phyloP scores from a whole-genome alignment of 2,888 invertebrate species.

The Cyclophora albipunctata region DNA sequence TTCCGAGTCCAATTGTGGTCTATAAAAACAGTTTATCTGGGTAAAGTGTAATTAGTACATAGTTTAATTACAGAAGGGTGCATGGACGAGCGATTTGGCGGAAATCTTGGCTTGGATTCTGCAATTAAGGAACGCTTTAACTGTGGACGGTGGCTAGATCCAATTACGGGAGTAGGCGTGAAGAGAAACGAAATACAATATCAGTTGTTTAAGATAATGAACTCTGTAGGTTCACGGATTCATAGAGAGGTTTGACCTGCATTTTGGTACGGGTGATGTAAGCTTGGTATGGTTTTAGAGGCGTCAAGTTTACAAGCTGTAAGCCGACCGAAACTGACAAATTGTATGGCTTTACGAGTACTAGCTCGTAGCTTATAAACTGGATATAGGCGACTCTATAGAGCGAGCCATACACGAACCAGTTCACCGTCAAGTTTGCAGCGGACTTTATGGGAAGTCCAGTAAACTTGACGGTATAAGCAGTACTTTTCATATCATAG shows the following conservation, averaged over 20 bases:
- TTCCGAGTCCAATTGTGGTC: constrained; percentile 6
- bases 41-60: constrained; percentile 64
- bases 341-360: too few relatives aligned
- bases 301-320: too few relatives aligned
- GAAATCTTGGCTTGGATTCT: constrained; percentile 61
- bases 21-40: constrained; percentile 51
- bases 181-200: constrained; percentile 13
- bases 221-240: constrained; percentile 5
- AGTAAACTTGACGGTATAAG: too few relatives aligned
- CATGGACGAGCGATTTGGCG: constrained; percentile 47
- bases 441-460: too few relatives aligned
- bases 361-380: too few relatives aligned
- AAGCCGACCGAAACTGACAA: too few relatives aligned
- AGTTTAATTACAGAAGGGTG: constrained; percentile 55
- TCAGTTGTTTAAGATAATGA: constrained; percentile 20
- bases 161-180: constrained; percentile 45
- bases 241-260: neutral
- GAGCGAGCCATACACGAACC: too few relatives aligned
- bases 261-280: too few relatives aligned
- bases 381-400: too few relatives aligned
- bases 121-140: constrained; percentile 60
- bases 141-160: constrained; percentile 47
- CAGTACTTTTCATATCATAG: too few relatives aligned
- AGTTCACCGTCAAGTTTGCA: too few relatives aligned
- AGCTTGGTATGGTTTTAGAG: too few relatives aligned